Base-by-base conservation (phyloP, 1,140 invertebrate species). In the Samia ricini region DNA sequence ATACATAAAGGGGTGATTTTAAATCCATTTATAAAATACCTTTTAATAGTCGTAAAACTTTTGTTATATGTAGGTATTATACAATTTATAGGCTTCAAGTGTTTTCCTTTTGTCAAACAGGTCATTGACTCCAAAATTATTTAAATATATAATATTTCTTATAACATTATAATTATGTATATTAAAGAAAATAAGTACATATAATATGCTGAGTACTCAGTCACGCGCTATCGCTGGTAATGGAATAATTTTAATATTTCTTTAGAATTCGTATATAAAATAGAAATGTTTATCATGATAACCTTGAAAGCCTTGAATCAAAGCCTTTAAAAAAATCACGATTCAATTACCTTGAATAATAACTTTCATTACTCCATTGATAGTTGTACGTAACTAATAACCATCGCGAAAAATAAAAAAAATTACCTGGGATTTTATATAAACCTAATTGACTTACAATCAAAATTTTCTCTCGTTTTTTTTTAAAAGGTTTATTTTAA, bases 321-420 rank as follows among this genome's bases (percentile, higher is more conserved):
- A 55, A 5, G 52, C 12, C 15, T n/a, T n/a, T n/a, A n/a, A n/a
- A n/a, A n/a, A n/a, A n/a, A n/a, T n/a, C 1, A 15, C 33, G n/a
- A 15, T 55, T 24, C 52, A 55, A 24, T 55, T 55, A 24, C 52
- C 52, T 55, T 24, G 52, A 23, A 24, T 55, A 55, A 22, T 55
- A 55, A 22, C 1, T 24, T 15, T n/a, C 24, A 24, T 55, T 24
- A 42, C 15, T 42, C 33, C 33, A 42, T 42, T 42, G 33, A 42
- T 15, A 42, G 33, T 42, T 15, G 33, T 42, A 1, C 12, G n/a
- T 42, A 42, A 2, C 33, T 15, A 4, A 4, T 4, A 10, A 12
- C 10, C 33, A 42, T 12, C 15, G n/a, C n/a, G n/a, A n/a, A n/a
- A n/a, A n/a, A n/a, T n/a, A n/a, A n/a, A n/a, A n/a, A n/a, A n/a